Base-by-base conservation (phyloP, 2,113 vertebrate species). In the Otus sunia region DNA sequence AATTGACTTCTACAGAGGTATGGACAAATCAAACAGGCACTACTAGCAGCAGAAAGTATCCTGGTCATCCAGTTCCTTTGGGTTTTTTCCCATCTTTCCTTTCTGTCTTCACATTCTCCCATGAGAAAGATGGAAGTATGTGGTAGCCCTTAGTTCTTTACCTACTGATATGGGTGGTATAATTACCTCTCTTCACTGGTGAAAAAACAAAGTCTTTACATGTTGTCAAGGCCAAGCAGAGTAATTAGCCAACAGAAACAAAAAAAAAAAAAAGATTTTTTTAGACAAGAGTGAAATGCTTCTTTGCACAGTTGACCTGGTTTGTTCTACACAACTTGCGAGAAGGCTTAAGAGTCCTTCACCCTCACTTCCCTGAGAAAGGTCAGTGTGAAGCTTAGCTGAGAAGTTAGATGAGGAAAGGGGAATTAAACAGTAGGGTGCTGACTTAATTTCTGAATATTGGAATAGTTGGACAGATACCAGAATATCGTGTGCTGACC, bases 71-170 rank as follows among this genome's bases (percentile, higher is more conserved):
- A 74, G 6, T 2, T 66, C 10, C 19, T 30, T 63, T 36, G 9
- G 1, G 0, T 21, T 68, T 93, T 74, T 79, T 15, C 3, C 9
- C 8, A 12, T 59, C n/a, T 77, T 86, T 5, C 7, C 5, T 69
- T 86, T 80, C 10, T 77, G 7, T 32, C 36, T 73, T n/a, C 26
- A 66, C 1, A 25, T 52, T 76, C 9, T 37, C 5, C 11, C 21
- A 36, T 14, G 5, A 0, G 3, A 16, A 64, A 2, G 0, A 60
- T 7, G 43, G 7, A 64, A 16, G 14, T 43, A 36, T 15, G 10
- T 11, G 20, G 9, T 47, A 90, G 34, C 3, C 26, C 5, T 62
- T 63, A 9, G 4, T 49, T 85, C 20, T 72, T 69, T 21, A 2
- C 27, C 30, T 76, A 5, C 5, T 14, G 9, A n/a, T 43, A 49